A percentile compares a stretch with the other conserved stretches of the same genome.
These are phyloP conservation scores for Operophtera brumata DNA, from an alignment of 2,888 invertebrate species.

Conservation along the genomic window DNA sequence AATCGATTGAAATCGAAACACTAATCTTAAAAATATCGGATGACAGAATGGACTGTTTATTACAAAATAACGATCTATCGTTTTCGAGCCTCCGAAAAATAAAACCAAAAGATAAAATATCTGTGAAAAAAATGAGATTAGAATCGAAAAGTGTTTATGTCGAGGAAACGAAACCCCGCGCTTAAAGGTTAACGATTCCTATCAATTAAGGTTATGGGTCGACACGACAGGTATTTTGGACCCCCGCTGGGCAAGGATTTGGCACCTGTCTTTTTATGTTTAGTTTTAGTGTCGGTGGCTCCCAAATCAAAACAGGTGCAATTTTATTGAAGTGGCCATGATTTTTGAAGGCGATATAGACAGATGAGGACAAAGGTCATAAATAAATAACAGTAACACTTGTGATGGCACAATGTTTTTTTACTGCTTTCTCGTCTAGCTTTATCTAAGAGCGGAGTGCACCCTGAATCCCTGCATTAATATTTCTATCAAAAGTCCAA, in stretches of 20 bases:
- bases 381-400: too few species aligned
- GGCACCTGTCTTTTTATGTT: slow-evolving; percentile 69
- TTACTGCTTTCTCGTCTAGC: too few species aligned
- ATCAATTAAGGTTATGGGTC: slow-evolving; percentile 80
- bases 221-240: slow-evolving; percentile 61
- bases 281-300: slow-evolving; percentile 67
- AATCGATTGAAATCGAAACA: slow-evolving; percentile 50
- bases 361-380: too few species aligned
- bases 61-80: slow-evolving; percentile 74
- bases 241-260: slow-evolving; percentile 75
- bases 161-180: slow-evolving; percentile 70
- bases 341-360: slow-evolving; percentile 19
- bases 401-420: too few species aligned
- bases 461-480: too few species aligned
- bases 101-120: slow-evolving; percentile 72
- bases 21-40: slow-evolving; percentile 72
- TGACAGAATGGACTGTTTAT: slow-evolving; percentile 79
- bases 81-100: slow-evolving; percentile 76
- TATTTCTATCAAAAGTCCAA: too few species aligned
- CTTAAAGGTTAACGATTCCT: slow-evolving; percentile 80
- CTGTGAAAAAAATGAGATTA: slow-evolving; percentile 69
- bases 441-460: too few species aligned
- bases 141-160: slow-evolving; percentile 75
- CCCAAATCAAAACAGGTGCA: slow-evolving; percentile 71
- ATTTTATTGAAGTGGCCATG: slow-evolving; percentile 46